Conservation (phyloP, 2,113 vertebrate genomes). For the Alouatta palliata region DNA sequence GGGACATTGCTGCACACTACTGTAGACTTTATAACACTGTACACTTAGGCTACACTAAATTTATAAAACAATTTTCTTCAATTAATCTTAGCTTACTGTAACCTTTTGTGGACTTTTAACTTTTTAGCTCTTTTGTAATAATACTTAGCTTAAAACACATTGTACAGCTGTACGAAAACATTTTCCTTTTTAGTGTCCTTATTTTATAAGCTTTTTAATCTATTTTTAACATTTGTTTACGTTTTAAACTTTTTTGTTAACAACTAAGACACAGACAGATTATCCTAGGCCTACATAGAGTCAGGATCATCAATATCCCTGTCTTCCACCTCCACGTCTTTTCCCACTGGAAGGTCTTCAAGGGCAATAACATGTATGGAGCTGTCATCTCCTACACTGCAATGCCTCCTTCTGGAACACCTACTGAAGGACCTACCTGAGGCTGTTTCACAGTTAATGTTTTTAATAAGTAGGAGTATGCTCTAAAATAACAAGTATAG, state of each 20-base stretch:
- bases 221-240: neutral
- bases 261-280: neutral
- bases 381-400: neutral
- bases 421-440: neutral
- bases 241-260: neutral
- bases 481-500: neutral
- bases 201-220: neutral
- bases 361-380: neutral
- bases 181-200: neutral
- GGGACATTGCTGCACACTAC: neutral
- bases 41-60: neutral
- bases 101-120: neutral
- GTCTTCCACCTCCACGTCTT: neutral
- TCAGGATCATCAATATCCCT: neutral
- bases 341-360: neutral
- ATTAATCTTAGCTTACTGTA: neutral
- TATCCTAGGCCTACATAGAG: neutral
- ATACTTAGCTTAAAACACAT: neutral
- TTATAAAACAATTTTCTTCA: neutral
- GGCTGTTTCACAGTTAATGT: neutral
- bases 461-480: neutral
- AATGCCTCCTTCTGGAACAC: neutral
- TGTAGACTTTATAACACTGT: neutral
- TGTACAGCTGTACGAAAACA: neutral
- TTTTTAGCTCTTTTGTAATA: neutral